Conservation (phyloP, 2,888 invertebrate genomes). For the Caenorhabditis sp. region DNA sequence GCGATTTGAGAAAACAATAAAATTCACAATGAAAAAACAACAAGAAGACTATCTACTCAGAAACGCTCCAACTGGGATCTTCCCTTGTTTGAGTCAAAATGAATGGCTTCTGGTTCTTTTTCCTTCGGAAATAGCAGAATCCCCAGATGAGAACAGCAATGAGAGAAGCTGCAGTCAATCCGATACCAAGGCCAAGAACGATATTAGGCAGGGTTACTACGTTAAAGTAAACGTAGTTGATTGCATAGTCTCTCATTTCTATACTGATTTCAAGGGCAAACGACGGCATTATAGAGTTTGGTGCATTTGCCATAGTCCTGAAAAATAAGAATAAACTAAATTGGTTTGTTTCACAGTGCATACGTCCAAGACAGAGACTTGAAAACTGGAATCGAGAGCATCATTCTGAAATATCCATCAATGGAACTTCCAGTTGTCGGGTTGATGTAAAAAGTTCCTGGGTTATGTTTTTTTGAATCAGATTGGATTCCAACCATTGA, state of each 20-base stretch:
- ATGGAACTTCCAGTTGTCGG: slow-evolving; percentile 76
- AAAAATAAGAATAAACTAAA: slow-evolving; percentile 24
- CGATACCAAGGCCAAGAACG: slow-evolving; percentile 69
- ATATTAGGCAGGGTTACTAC: slow-evolving; percentile 65
- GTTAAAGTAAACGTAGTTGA: slow-evolving; percentile 65
- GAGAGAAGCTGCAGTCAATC: slow-evolving; percentile 43
- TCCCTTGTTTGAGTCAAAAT: slow-evolving; percentile 17
- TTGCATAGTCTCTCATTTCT: slow-evolving; percentile 67
- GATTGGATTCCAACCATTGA: slow-evolving; percentile 70
- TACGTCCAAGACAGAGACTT: slow-evolving; percentile 48
- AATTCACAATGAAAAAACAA: slow-evolving; percentile 16
- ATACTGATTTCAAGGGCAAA: slow-evolving; percentile 68
- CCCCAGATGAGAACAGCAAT: slow-evolving; percentile 46
- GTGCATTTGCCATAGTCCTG: slow-evolving; percentile 52
- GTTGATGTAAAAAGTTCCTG: slow-evolving; percentile 73
- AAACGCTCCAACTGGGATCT: slow-evolving; percentile 33
- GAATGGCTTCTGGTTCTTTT: slow-evolving; percentile 33
- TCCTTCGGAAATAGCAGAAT: slow-evolving; percentile 48
- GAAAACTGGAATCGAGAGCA: slow-evolving; percentile 73
- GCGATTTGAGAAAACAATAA: slow-evolving; percentile 52
- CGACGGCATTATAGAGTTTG: slow-evolving; percentile 66
- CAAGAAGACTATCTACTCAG: slow-evolving; percentile 4
- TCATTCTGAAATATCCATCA: slow-evolving; percentile 72
- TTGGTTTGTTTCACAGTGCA: too few relatives aligned
- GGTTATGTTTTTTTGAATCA: slow-evolving; percentile 59